Base-by-base conservation (phyloP, 2,797 vertebrate genomes). In the Artibeus lituratus region DNA sequence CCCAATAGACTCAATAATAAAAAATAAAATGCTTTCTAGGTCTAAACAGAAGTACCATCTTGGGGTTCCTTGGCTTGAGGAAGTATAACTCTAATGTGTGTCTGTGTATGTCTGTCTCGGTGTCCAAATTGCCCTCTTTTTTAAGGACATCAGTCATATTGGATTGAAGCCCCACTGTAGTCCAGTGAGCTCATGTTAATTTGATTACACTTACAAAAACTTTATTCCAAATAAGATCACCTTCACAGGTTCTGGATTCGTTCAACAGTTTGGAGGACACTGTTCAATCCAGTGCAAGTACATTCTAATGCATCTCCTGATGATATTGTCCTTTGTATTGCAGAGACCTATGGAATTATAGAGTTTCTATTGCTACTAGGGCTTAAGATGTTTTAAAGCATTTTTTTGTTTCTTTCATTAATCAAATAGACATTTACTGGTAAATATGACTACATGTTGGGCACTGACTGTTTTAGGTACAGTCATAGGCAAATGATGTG, bases 191-290 rank as follows among this genome's bases (percentile, higher is more conserved):
- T 88, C 55, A 37, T 80, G 49, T 44, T 90, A 67, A 57, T 47
- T 87, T 89, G 18, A 90, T 78, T 83, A 62, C 9, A 70, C 39
- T 22, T 74, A 39, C 10, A 83, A 82, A 82, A n/a, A 59, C 42
- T 69, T 92, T 78, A 69, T 93, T 97, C 89, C 73, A 94, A 92
- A 93, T 80, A 70, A 87, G 12, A 5, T 72, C 49, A n/a, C 8
- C 65, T 77, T 93, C 12, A 44, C 12, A 84, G 42, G 32, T 70
- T 78, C 3, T 21, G 78, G n/a, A 65, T 26, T 16, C 12, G 72
- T 21, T 76, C 42, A 80, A 91, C 47, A 57, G 47, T 89, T 83
- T 80, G 35, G 62, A 78, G 14, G n/a, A 47, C 0, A 49, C 1
- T 44, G 26, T 90, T 95, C 18, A 88, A 90, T 22, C 21, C n/a